phyloP scores from a whole-genome alignment of 2,113 vertebrate species.

The Aythya baeri region DNA sequence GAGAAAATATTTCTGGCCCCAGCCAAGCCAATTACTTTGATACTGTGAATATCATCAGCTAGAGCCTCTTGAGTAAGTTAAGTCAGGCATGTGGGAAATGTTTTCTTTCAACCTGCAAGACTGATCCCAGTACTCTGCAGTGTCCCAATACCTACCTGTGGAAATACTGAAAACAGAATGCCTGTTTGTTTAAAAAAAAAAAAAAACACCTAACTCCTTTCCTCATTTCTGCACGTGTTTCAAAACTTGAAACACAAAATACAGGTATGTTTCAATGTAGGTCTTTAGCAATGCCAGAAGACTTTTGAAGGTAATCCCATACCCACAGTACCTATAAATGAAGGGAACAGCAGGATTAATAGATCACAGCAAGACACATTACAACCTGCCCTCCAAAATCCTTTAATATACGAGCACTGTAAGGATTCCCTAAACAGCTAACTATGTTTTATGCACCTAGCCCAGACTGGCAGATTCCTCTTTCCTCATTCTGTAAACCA shows the following conservation, averaged over 20 bases:
- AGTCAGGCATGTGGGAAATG: not conserved
- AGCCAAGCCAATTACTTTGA: not conserved
- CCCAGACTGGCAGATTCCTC: not conserved
- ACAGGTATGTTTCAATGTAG: not conserved
- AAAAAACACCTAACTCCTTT: not conserved
- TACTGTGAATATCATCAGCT: not conserved
- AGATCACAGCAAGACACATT: not conserved
- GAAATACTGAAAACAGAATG: not conserved
- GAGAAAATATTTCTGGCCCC: not conserved
- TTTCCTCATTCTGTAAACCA: not conserved
- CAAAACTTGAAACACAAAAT: not conserved
- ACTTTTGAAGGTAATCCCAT: not conserved
- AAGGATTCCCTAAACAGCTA: accelerated
- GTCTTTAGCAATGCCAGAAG: not conserved
- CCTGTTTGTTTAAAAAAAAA: not conserved
- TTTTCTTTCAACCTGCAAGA: not conserved
- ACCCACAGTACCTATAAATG: not conserved
- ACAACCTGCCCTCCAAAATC: not conserved
- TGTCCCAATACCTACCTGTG: not conserved
- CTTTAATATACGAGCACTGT: not conserved
- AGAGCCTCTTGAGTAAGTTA: not conserved
- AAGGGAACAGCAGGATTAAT: not conserved
- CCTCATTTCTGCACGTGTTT: not conserved
- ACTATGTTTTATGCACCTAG: not conserved
- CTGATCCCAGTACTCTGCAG: not conserved